These are phyloP conservation scores for Neofelis nebulosa DNA, from an alignment of 2,113 vertebrate species.

Conservation along the genomic window DNA sequence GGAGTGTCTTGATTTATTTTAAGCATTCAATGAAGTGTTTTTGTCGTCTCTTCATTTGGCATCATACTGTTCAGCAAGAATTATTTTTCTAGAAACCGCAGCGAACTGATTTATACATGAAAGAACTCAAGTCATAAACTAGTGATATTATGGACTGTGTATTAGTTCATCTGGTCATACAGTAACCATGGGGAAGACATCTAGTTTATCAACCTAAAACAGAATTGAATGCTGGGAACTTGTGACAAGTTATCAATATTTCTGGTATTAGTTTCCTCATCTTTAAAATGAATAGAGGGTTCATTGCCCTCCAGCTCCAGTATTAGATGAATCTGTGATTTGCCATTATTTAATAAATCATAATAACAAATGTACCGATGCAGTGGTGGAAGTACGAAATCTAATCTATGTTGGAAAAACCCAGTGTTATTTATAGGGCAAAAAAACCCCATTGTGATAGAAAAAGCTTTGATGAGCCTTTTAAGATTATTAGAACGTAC, in stretches of 20 bases:
- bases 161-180: background rate
- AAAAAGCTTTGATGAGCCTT: background rate
- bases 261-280: background rate
- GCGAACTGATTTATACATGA: background rate
- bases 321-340: background rate
- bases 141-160: background rate
- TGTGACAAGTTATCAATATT: background rate
- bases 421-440: background rate
- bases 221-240: background rate
- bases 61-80: background rate
- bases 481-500: background rate
- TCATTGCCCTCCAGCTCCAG: background rate
- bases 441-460: background rate
- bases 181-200: background rate
- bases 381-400: background rate
- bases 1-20: background rate
- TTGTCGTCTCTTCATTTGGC: background rate
- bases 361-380: background rate
- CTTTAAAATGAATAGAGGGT: background rate
- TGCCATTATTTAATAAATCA: background rate
- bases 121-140: background rate
- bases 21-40: background rate
- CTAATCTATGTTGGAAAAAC: background rate
- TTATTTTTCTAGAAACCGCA: background rate
- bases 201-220: background rate